Percentiles rank a stretch among this genome's conserved stretches.
Evolutionary conservation across 1,140 invertebrate species (phyloP).

Genomic region (Drosophila ironensis): DNA sequence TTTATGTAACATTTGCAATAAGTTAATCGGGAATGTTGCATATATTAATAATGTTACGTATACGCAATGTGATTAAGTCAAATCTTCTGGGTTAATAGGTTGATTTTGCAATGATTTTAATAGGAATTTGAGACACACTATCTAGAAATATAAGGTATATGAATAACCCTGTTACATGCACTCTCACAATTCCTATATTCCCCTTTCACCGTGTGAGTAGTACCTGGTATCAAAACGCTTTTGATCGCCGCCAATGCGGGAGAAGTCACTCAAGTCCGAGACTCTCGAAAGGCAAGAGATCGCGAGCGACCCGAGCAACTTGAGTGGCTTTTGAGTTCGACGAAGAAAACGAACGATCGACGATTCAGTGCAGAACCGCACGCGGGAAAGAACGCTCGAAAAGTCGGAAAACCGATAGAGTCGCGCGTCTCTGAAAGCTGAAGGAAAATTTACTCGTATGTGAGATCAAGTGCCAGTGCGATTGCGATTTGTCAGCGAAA

Average conservation of each 20-base stretch:
- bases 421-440: conserved; percentile 6
- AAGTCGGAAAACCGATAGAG: conserved; percentile 3
- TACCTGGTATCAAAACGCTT: no score
- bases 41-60: no score
- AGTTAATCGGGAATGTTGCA: no score
- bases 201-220: no score
- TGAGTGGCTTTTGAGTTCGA: conserved; percentile 8
- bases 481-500: conserved; percentile 30
- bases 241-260: conserved; percentile 55
- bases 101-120: no score
- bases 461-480: conserved; percentile 33
- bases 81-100: no score
- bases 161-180: no score
- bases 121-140: no score
- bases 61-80: no score
- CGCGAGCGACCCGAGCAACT: conserved; percentile 7
- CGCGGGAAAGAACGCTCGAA: conserved; percentile 51
- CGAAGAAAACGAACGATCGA: conserved; percentile 3
- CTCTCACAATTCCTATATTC: no score
- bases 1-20: no score
- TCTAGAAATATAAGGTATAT: no score
- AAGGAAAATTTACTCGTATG: conserved; percentile 7
- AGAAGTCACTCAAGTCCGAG: conserved; percentile 14
- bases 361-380: conserved; percentile 58
- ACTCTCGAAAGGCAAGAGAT: not conserved